phyloP scores from a whole-genome alignment of 2,113 vertebrate species.

The Psammodynastes pulverulentus region DNA sequence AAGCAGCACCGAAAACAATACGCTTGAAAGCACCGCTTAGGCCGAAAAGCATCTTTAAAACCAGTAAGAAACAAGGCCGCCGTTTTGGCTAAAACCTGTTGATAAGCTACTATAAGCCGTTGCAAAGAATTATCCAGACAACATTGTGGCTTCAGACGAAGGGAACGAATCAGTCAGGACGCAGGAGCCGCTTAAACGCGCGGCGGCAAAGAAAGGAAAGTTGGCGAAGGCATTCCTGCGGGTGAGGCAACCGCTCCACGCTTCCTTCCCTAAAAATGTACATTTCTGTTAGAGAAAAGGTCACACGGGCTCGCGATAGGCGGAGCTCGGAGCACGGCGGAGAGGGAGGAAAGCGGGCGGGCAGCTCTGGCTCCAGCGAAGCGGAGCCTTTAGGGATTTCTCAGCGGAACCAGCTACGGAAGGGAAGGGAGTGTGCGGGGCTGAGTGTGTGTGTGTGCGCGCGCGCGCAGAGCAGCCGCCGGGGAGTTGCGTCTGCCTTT shows the following conservation, averaged over 20 bases:
- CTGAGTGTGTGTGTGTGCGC: neutral
- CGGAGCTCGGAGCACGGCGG: neutral
- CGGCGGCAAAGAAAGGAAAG: neutral
- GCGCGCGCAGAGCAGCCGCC: neutral
- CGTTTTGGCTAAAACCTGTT: neutral
- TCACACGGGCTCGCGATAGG: neutral
- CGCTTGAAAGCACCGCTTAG: neutral
- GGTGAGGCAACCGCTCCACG: neutral
- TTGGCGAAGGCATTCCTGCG: neutral
- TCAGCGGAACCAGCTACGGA: too few relatives aligned
- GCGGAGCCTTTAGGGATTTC: neutral
- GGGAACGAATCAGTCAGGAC: neutral
- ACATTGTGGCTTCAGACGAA: neutral
- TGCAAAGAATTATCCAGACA: neutral
- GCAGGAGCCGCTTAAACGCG: neutral
- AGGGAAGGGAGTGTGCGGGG: accelerated
- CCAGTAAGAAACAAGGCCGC: neutral
- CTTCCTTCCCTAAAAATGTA: neutral
- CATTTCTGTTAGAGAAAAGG: neutral
- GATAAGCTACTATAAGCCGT: neutral
- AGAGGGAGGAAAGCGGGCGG: neutral
- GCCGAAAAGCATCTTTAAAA: neutral
- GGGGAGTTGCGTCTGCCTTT: neutral
- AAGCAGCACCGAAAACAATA: neutral
- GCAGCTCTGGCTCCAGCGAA: neutral